phyloP scores from a whole-genome alignment of 2,113 vertebrate species.

The Albula glossodonta region DNA sequence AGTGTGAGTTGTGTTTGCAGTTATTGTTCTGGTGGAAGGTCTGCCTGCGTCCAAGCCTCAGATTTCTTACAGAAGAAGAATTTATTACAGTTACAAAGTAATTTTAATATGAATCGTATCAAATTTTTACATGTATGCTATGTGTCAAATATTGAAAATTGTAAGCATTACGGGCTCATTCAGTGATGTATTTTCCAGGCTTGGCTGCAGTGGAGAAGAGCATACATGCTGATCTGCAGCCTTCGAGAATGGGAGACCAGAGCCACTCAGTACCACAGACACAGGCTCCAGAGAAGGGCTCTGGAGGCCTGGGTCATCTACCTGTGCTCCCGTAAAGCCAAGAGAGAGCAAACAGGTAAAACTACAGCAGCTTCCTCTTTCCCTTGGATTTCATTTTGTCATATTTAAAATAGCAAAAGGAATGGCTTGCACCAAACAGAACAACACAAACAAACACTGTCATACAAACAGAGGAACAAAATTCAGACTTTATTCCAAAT shows the following conservation, averaged over 20 bases:
- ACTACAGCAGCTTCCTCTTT: background rate
- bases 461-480: no score
- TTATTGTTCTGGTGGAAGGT: no score
- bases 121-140: background rate
- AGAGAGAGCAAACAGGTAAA: conserved; percentile 66
- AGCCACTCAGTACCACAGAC: conserved; percentile 60
- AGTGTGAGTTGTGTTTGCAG: no score
- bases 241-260: conserved; percentile 60
- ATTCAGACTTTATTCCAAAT: no score
- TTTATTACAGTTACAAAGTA: background rate
- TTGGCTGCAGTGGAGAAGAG: conserved; percentile 77
- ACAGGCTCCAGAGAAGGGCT: conserved; percentile 52
- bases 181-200: conserved; percentile 59
- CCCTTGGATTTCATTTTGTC: no score
- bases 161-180: background rate
- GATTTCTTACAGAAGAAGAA: no score
- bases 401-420: no score
- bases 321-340: conserved; percentile 57
- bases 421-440: no score
- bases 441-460: no score
- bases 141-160: background rate
- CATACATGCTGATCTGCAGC: conserved; percentile 45
- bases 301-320: conserved; percentile 71
- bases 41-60: no score
- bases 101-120: background rate